Evolutionary conservation across 2,113 vertebrate species (phyloP).

Genomic region (Cyanoramphus novaezelandiae): DNA sequence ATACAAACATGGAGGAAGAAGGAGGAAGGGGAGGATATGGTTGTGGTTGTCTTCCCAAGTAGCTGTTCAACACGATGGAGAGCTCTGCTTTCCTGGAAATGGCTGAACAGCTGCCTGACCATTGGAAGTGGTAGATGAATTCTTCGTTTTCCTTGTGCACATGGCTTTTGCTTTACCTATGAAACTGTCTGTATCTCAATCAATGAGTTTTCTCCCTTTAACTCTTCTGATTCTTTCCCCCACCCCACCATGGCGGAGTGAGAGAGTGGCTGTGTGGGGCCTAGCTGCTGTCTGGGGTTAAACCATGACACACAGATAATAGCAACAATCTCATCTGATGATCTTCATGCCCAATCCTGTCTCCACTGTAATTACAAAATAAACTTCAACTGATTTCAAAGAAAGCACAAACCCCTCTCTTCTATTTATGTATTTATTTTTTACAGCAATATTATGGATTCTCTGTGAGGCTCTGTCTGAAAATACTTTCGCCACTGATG

Average conservation of each 20-base stretch:
- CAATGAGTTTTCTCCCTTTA: background rate
- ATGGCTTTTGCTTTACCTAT: background rate
- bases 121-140: background rate
- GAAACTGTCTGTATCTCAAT: background rate
- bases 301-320: background rate
- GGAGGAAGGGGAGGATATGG: background rate
- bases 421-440: background rate
- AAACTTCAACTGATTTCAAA: background rate
- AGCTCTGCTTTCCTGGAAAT: background rate
- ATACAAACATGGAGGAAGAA: background rate
- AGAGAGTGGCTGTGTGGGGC: too few species aligned
- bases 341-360: background rate
- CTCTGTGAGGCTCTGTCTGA: background rate
- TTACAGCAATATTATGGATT: background rate
- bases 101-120: background rate
- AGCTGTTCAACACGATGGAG: background rate
- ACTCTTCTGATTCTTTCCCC: background rate
- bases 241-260: background rate
- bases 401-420: background rate
- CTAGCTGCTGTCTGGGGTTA: background rate
- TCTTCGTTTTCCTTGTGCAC: background rate
- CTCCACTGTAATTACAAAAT: background rate
- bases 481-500: background rate
- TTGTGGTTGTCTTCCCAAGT: background rate
- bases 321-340: background rate